Evolutionary conservation across 92 coral and sea anemone genomes (phyloP).

Genomic region (Phenganax subtilis): DNA sequence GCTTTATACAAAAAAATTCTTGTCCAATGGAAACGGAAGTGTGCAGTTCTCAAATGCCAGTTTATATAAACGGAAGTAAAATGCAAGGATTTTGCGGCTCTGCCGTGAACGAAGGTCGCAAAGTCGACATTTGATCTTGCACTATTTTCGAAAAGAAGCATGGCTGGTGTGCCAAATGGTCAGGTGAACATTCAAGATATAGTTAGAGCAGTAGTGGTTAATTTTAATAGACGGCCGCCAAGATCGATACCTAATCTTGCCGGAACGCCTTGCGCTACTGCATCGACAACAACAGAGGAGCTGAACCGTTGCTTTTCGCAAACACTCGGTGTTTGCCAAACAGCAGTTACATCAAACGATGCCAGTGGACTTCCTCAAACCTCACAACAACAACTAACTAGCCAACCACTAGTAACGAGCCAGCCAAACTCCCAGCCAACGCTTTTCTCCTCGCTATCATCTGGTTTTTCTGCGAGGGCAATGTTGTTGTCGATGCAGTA

Average conservation of each 20-base stretch:
- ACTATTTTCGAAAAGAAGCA: neutral
- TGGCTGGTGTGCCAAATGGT: neutral
- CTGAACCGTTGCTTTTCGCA: too few species aligned
- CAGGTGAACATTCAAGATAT: neutral
- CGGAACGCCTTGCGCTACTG: neutral
- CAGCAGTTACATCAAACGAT: too few species aligned
- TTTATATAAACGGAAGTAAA: neutral
- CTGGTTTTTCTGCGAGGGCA: neutral
- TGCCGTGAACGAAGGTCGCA: too few species aligned
- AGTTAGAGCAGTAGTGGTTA: neutral
- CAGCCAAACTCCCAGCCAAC: neutral
- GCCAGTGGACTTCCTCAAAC: neutral
- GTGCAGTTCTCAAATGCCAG: neutral
- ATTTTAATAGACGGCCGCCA: neutral
- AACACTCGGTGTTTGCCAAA: too few species aligned
- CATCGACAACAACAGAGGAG: too few species aligned
- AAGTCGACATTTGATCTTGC: neutral
- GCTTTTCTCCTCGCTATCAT: neutral
- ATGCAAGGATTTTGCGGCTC: neutral
- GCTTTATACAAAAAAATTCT: neutral
- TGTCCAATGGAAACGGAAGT: conserved; percentile 1
- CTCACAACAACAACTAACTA: neutral
- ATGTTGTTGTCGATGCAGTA: too few species aligned
- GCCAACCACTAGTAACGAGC: neutral
- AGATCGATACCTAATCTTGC: neutral